phyloP scores from a whole-genome alignment of 2,888 invertebrate species.

The Rhagonycha fulva region DNA sequence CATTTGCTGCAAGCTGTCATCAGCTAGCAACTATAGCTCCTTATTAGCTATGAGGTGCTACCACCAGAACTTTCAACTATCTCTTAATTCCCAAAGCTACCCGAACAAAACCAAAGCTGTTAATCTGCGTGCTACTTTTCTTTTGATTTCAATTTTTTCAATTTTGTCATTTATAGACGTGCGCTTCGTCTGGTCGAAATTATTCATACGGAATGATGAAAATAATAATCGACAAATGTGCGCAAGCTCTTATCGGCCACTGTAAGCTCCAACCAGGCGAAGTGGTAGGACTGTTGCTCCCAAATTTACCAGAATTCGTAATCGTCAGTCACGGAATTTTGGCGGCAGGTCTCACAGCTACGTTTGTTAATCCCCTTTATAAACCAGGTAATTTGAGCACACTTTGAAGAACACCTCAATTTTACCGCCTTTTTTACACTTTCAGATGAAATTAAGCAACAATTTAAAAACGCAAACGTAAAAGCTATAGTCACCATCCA shows the following conservation, averaged over 20 bases:
- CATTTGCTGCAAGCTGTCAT: too few species aligned
- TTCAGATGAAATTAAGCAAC: slow-evolving; percentile 66
- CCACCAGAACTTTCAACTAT: too few species aligned
- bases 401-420: too few species aligned
- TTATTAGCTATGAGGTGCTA: too few species aligned
- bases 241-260: slow-evolving; percentile 61
- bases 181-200: slow-evolving; percentile 67
- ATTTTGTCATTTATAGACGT: slow-evolving; percentile 60
- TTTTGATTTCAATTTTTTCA: not conserved
- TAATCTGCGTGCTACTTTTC: too few species aligned
- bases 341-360: slow-evolving; percentile 67
- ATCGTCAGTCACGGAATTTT: slow-evolving; percentile 69
- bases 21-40: too few species aligned
- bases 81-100: too few species aligned
- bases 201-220: slow-evolving; percentile 68
- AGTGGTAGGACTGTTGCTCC: slow-evolving; percentile 67
- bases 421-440: slow-evolving; percentile 30
- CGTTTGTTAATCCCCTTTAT: slow-evolving; percentile 72
- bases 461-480: slow-evolving; percentile 66
- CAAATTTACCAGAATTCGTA: slow-evolving; percentile 72
- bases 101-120: too few species aligned
- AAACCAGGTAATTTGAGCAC: slow-evolving; percentile 62
- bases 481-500: slow-evolving; percentile 68
- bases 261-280: slow-evolving; percentile 66
- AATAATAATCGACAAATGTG: slow-evolving; percentile 62